Conservation (phyloP, 2,888 invertebrate species). For the Stomorhina lunata region DNA sequence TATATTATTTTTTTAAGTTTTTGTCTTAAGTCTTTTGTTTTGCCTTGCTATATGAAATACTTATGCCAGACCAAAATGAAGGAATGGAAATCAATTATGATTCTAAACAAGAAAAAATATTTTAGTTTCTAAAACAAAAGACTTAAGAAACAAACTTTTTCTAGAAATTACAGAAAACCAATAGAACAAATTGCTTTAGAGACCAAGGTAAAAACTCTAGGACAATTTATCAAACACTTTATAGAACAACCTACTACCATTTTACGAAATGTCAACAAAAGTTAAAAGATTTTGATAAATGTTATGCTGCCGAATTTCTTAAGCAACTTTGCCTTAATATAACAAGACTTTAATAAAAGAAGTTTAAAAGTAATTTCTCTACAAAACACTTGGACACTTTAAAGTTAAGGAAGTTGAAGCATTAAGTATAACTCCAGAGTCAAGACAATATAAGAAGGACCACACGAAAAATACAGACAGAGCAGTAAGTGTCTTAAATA, state of each 20-base stretch:
- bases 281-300: slow-evolving; percentile 4
- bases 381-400: slow-evolving; percentile 66
- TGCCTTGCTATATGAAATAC: too few species aligned
- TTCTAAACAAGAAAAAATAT: too few species aligned
- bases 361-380: slow-evolving; percentile 71
- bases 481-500: too few species aligned
- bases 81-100: too few species aligned
- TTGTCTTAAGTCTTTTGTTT: too few species aligned
- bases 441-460: neutral
- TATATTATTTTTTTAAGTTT: too few species aligned
- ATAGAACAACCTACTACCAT: neutral
- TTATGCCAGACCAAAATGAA: too few species aligned
- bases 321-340: neutral
- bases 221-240: neutral
- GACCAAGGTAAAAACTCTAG: neutral
- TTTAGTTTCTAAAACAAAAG: too few species aligned
- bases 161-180: too few species aligned
- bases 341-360: neutral
- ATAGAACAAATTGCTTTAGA: too few species aligned
- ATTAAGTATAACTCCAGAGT: neutral
- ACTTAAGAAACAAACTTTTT: too few species aligned
- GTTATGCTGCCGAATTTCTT: neutral
- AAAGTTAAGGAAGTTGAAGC: too few species aligned
- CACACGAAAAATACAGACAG: slow-evolving; percentile 7
- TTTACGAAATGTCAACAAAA: slow-evolving; percentile 3